phyloP scores from a whole-genome alignment of 2,113 vertebrate species.

The Entelurus aequoreus region DNA sequence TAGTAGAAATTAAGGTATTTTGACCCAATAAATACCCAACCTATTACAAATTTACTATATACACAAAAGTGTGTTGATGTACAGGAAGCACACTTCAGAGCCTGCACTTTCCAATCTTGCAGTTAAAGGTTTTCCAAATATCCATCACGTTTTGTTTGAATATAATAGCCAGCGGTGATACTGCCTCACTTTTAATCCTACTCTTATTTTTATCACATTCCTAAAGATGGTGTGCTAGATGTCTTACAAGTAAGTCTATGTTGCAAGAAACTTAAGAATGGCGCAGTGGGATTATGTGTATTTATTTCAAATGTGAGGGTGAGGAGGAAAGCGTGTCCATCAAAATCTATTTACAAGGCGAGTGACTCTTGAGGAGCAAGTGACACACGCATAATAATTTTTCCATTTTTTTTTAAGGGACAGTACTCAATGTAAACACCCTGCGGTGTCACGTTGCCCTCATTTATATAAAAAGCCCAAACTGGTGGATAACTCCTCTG shows the following conservation, averaged over 20 bases:
- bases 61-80: constrained; percentile 40
- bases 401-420: constrained; percentile 47
- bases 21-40: constrained; percentile 6
- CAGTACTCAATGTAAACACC: constrained; percentile 62
- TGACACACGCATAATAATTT: constrained; percentile 48
- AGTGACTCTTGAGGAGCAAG: constrained; percentile 57
- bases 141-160: constrained; percentile 33
- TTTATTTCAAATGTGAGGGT: constrained; percentile 35
- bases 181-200: constrained; percentile 39
- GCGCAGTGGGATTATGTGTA: constrained; percentile 47
- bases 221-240: not conserved
- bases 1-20: constrained; percentile 1
- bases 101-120: constrained; percentile 30
- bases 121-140: constrained; percentile 34
- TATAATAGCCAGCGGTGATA: constrained; percentile 12
- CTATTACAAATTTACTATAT: constrained; percentile 10
- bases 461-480: constrained; percentile 65
- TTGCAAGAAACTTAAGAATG: constrained; percentile 37
- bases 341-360: constrained; percentile 66
- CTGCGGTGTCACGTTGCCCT: constrained; percentile 68
- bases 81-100: constrained; percentile 46
- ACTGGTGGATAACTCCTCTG: constrained; percentile 65
- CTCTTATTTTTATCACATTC: constrained; percentile 47
- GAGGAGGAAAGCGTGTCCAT: constrained; percentile 56
- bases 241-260: not conserved